A percentile compares a stretch with the other conserved stretches of the same genome.
Conservation (phyloP, 1,140 invertebrate genomes). For the Schlechtendalia chinensis region DNA sequence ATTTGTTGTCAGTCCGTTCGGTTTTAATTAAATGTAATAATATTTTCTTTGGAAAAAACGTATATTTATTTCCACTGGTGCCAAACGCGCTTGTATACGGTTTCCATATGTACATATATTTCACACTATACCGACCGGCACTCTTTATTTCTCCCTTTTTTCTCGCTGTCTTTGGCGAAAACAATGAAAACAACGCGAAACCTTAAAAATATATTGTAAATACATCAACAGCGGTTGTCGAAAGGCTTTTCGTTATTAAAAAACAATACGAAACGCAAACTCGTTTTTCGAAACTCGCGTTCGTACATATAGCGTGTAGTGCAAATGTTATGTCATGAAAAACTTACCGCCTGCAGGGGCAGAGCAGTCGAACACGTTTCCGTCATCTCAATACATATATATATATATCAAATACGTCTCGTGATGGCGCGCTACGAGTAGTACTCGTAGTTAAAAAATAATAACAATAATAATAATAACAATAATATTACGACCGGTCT, state of each 20-base stretch:
- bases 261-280: background rate
- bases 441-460: background rate
- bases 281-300: background rate
- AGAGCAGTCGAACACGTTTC: background rate
- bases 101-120: conserved; percentile 22
- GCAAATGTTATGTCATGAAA: conserved; percentile 10
- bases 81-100: background rate
- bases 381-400: background rate
- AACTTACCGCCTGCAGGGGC: no score
- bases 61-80: background rate
- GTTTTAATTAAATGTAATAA: conserved; percentile 1
- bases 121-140: background rate
- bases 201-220: conserved; percentile 19
- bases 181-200: conserved; percentile 18
- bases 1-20: background rate
- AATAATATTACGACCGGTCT: background rate
- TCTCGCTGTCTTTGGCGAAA: background rate
- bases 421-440: background rate
- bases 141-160: no score
- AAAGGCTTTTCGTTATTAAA: conserved; percentile 10
- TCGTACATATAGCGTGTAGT: no score
- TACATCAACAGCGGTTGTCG: background rate
- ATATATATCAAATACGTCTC: no score
- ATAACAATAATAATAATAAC: background rate
- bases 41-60: background rate